phyloP scores from a whole-genome alignment of 2,797 vertebrate species.

The Psittacula echo region DNA sequence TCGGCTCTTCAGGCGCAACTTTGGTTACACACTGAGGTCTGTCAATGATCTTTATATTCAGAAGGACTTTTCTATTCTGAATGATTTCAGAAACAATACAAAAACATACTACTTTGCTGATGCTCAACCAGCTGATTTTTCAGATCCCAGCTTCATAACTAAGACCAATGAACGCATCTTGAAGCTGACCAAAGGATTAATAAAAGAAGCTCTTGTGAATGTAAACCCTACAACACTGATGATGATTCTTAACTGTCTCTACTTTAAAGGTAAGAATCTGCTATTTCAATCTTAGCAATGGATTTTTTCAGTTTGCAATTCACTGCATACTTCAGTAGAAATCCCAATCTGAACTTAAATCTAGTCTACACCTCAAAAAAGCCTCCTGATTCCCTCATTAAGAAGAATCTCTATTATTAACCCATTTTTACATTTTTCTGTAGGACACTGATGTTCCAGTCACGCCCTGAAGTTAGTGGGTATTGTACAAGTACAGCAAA shows the following conservation, averaged over 20 bases:
- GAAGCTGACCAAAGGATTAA: slow-evolving; percentile 93
- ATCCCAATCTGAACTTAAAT: background rate
- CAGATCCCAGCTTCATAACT: slow-evolving; percentile 84
- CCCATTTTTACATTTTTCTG: background rate
- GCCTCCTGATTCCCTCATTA: background rate
- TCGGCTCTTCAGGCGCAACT: slow-evolving; percentile 94
- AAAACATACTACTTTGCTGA: slow-evolving; percentile 93
- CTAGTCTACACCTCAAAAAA: background rate
- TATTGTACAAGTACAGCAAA: background rate
- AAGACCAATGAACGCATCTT: slow-evolving; percentile 90
- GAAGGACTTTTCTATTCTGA: slow-evolving; percentile 80
- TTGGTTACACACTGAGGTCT: slow-evolving; percentile 91
- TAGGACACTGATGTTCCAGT: background rate
- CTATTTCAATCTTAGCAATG: background rate
- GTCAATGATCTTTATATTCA: slow-evolving; percentile 92
- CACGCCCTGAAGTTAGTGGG: background rate
- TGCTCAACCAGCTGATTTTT: slow-evolving; percentile 89
- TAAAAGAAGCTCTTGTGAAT: slow-evolving; percentile 89
- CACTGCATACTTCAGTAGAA: background rate
- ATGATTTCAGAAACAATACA: slow-evolving; percentile 83
- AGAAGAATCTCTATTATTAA: background rate
- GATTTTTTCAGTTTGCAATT: background rate
- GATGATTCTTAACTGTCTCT: slow-evolving; percentile 96
- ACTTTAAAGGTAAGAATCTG: slow-evolving; percentile 92
- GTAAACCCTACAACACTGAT: slow-evolving; percentile 87